Evolutionary conservation across 2,888 invertebrate species (phyloP), one percentile per base, ranked within the genome.

Genomic region (Andrena marginata): DNA sequence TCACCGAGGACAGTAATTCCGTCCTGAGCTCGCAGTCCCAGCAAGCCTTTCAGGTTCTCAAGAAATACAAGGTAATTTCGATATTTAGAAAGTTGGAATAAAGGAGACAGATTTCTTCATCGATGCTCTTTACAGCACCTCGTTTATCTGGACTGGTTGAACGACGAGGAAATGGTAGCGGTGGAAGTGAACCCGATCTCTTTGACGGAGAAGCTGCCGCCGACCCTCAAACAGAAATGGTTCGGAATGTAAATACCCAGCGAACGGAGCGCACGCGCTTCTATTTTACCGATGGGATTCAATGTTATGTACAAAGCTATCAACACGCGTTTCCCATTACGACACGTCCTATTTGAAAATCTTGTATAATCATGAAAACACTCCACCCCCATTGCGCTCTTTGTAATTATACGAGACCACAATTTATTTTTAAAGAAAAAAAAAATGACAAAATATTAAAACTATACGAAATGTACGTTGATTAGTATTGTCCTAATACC

Each of bases 141-240:
- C 88, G 96, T 97, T 7, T 96, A 97, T 86, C 95, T 97, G 83
- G 96, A 96, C 81, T 96, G 96, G 95, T 90, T 98, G 13, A 95
- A 95, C 48, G 93, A 95, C 1, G 95, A 96, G 80, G 97, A 97
- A 94, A 95, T 98, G 88, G 96, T 98, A 5, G 96, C 96, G 0
- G 95, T 98, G 35, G 97, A 98, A 94, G 95, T 97, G 1, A 96
- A 96, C 89, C 97, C 97, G 0, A 94, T 96, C 65, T 95, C 96
- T 76, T 95, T 98, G 59, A 94, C 96, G 7, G 96, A 97, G 67
- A 95, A 96, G 88, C 94, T 98, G 74, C 98, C 98, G 13, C 96
- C 96, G 6, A 95, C 96, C 2, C 95, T 97, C 71, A 95, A 95
- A 87, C 95, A 96, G 93, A 96, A 96, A 92, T 95, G 95, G 85